Base-by-base conservation (phyloP, 2,797 vertebrate genomes). In the Pterois miles region DNA sequence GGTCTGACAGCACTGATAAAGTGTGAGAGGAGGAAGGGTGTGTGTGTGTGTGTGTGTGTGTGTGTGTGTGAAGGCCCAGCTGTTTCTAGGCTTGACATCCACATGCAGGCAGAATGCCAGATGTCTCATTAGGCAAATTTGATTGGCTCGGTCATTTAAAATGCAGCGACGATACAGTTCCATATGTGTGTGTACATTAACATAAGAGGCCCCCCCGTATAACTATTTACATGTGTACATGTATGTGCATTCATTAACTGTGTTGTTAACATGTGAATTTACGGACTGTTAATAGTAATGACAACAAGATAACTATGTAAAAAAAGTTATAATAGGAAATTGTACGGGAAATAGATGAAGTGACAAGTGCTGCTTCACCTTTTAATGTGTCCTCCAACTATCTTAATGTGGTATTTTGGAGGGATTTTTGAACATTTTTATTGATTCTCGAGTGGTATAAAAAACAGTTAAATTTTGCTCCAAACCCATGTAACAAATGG, bases 121-220 rank as follows among this genome's bases (percentile, higher is more conserved):
- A 93, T 94, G 91, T 94, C 86, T 93, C 91, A 93, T 94, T 95
- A 94, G 86, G 90, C 88, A 93, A 91, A 93, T 94, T 92, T 94
- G 91, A 94, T 93, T 93, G 91, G 89, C 86, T 92, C 25, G 72
- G 90, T 90, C 86, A 90, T 90, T 94, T 87, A 86, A 66, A 89
- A 94, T 91, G 88, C 89, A 88, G 87, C 64, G 60, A 87, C 81
- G 84, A 89, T 91, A 87, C 46, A 64, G 56, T 89, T 91, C 85
- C 91, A 91, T 93, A 89, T 94, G 91, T 88, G 82, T 88, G 83
- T 90, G 9, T 43, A 59, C 79, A 92, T 93, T 91, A 89, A 83
- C 90, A 93, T 91, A 87, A 77, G 85, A 85, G 89, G 84, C 83
- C 86, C 59, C 84, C 65, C 59, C 65, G n/a, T 78, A 79, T 91